Evolutionary conservation across 2,113 vertebrate species (phyloP), one percentile per base, ranked within the genome.

Genomic region (Petroica traversi): DNA sequence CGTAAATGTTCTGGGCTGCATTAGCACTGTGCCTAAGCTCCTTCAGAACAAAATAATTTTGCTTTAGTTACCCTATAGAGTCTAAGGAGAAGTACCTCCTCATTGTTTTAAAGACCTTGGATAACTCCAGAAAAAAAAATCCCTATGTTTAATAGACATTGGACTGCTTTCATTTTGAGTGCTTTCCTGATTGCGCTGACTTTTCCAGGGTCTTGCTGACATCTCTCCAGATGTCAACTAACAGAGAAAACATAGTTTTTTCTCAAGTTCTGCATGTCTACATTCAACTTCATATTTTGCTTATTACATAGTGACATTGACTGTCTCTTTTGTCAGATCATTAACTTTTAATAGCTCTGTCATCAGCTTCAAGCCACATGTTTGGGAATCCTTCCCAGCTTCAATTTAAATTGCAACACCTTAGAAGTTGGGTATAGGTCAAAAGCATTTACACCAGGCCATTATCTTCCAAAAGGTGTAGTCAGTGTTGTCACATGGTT

Each of bases 341-440:
- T 93, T 93, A 72, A 72, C 73, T 94, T 93, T 94, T 88, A 88
- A 79, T 79, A 90, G 82, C 33, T 85, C 66, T 93, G 48, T 82
- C 78, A 90, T 62, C 81, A 94, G 19, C 67, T 66, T 83, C 79
- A 83, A 92, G 73, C 51, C 57, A 84, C 38, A 61, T 58, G 40
- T 68, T 72, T 87, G 69, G 29, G 57, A 93, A 88, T 34, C 54
- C 28, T 78, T 79, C 78, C 62, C 77, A 85, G 41, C 18, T 75
- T 45, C 85, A 79, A 28, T 80, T 81, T 77, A 73, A 51, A 38
- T 45, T 69, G 55, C 46, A 84, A 73, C 51, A 91, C 76, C 86
- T 91, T 62, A 69, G 23, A 45, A 25, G 8, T 11, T 66, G n/a
- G 49, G 51, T 1, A 3, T 31, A 54, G 28, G 54, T 51, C 88